A percentile compares a stretch with the other conserved stretches of the same genome.
Evolutionary conservation across 2,888 invertebrate genomes (phyloP).

Genomic region (Habrosyne pyritoides): DNA sequence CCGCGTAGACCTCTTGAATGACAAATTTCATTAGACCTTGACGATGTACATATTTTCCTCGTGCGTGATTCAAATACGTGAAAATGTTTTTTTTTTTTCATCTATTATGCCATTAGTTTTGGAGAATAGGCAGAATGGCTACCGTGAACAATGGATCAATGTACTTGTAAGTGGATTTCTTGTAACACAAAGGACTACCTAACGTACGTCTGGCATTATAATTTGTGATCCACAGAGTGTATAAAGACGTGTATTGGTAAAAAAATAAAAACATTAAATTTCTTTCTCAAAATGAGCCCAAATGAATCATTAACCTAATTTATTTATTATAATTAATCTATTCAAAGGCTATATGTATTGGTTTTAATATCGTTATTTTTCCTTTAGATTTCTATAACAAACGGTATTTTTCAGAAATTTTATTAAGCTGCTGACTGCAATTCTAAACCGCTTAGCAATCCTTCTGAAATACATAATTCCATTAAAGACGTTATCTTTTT

Average conservation of each 20-base stretch:
- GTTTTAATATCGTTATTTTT: no score
- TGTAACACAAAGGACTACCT: not conserved
- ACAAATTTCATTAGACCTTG: conserved; percentile 80
- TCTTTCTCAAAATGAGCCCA: no score
- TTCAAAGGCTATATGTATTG: no score
- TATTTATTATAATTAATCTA: no score
- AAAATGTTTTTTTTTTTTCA: conserved; percentile 33
- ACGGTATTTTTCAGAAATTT: no score
- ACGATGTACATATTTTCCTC: conserved; percentile 72
- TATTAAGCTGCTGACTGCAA: no score
- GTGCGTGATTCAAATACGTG: conserved; percentile 73
- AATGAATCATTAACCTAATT: no score
- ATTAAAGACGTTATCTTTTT: no score
- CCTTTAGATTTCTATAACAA: no score
- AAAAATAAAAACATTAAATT: no score
- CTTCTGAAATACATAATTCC: no score
- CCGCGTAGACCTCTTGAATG: conserved; percentile 65
- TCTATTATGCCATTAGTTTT: conserved; percentile 11
- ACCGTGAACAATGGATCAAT: conserved; percentile 6
- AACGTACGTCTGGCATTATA: conserved; percentile 8
- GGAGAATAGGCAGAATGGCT: conserved; percentile 5
- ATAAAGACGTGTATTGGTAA: not conserved
- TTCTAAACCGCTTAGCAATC: no score
- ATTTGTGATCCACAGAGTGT: not conserved
- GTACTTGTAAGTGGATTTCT: not conserved